These are phyloP conservation scores for Mimas tiliae DNA, from an alignment of 2,888 invertebrate genomes.

Conservation along the genomic window DNA sequence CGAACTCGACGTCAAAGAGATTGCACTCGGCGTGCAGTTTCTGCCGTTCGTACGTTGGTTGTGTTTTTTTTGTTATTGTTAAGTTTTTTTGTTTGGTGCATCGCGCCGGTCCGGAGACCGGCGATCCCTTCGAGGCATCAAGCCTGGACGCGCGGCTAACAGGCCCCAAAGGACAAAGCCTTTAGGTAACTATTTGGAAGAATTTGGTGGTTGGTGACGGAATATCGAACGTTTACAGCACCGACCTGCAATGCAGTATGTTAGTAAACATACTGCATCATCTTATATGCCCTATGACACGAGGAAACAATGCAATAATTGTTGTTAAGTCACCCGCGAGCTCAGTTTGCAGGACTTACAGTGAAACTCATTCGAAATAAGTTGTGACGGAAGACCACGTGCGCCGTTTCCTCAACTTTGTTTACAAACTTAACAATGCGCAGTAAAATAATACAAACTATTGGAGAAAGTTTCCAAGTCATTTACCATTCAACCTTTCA, in stretches of 20 bases:
- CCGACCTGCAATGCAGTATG: constrained; percentile 53
- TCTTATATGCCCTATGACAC: constrained; percentile 18
- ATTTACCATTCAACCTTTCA: neutral
- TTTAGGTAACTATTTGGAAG: constrained; percentile 76
- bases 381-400: constrained; percentile 41
- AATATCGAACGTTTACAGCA: constrained; percentile 44
- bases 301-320: constrained; percentile 14
- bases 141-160: constrained; percentile 75
- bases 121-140: constrained; percentile 70
- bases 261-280: constrained; percentile 56
- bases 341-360: neutral
- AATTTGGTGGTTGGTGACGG: constrained; percentile 38
- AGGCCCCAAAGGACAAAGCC: constrained; percentile 78
- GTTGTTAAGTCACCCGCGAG: neutral
- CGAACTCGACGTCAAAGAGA: constrained; percentile 69
- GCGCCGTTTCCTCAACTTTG: constrained; percentile 39
- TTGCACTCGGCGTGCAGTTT: constrained; percentile 73
- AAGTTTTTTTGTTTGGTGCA: constrained; percentile 84
- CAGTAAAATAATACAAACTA: constrained; percentile 17
- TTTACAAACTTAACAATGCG: constrained; percentile 31
- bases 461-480: neutral
- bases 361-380: constrained; percentile 22
- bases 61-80: constrained; percentile 84
- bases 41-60: constrained; percentile 76
- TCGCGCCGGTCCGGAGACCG: constrained; percentile 80